These are phyloP conservation scores for Atta colombica DNA, from an alignment of 1,140 invertebrate species.

Conservation along the genomic window DNA sequence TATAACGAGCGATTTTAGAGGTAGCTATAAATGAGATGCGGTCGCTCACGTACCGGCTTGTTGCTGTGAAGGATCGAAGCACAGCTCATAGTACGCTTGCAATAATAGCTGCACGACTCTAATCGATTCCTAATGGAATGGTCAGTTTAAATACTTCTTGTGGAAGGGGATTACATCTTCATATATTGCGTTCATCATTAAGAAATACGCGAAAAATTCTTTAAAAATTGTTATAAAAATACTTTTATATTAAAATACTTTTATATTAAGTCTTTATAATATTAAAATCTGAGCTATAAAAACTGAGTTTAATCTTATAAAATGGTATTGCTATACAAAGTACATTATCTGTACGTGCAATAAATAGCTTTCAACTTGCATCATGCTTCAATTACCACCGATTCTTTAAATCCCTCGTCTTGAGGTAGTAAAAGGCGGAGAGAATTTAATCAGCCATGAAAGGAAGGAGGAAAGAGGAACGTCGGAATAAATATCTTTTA, in stretches of 20 bases:
- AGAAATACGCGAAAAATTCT: not conserved
- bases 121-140: not conserved
- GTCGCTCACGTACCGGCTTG: slow-evolving; percentile 26
- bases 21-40: slow-evolving; percentile 64
- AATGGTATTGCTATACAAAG: not conserved
- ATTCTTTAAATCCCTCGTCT: slow-evolving; percentile 28
- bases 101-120: not conserved
- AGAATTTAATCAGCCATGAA: slow-evolving; percentile 25
- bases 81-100: not conserved
- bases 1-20: slow-evolving; percentile 57
- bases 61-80: slow-evolving; percentile 1
- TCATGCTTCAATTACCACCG: not conserved
- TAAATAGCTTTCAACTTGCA: slow-evolving; percentile 10
- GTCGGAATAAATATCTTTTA: slow-evolving; percentile 34
- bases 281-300: not conserved
- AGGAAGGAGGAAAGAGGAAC: not conserved
- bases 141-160: not conserved
- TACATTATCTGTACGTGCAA: not conserved
- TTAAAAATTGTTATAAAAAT: not conserved
- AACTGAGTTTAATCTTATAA: slow-evolving; percentile 2
- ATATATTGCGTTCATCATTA: not conserved
- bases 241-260: not conserved
- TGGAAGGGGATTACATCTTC: not conserved
- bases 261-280: not conserved
- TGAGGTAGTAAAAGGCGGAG: not conserved